Percentiles rank a stretch among this genome's conserved stretches.
phyloP scores from a whole-genome alignment of 2,888 invertebrate genomes.

The Bimastos eiseni region DNA sequence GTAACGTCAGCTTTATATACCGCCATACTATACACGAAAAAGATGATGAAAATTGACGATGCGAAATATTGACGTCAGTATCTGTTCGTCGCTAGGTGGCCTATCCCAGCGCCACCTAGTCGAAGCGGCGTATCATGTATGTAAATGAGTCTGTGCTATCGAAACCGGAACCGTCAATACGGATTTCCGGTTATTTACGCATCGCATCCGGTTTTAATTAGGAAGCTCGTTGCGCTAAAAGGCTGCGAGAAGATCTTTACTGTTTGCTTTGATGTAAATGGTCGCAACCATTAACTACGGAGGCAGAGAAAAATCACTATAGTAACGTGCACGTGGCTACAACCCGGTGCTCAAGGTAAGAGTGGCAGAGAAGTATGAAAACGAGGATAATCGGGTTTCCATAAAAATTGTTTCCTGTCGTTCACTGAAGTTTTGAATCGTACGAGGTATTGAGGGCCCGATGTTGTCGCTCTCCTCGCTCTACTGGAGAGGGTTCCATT shows the following conservation, averaged over 20 bases:
- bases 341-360: too few species aligned
- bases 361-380: too few species aligned
- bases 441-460: too few species aligned
- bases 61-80: neutral
- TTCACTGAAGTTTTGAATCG: too few species aligned
- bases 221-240: neutral
- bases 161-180: constrained; percentile 2
- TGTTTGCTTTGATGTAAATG: neutral
- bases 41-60: neutral
- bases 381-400: too few species aligned
- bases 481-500: too few species aligned
- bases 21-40: neutral
- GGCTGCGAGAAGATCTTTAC: neutral
- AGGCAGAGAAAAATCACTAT: neutral
- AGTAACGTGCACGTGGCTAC: neutral
- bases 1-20: neutral
- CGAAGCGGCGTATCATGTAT: neutral
- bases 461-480: too few species aligned
- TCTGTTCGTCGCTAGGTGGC: neutral
- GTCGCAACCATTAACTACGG: neutral
- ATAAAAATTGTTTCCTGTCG: too few species aligned
- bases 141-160: neutral
- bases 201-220: neutral
- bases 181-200: constrained; percentile 13
- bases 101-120: neutral